A percentile compares a stretch with the other conserved stretches of the same genome.
Conservation (phyloP, 2,888 invertebrate genomes). For the Perdita meconis region DNA sequence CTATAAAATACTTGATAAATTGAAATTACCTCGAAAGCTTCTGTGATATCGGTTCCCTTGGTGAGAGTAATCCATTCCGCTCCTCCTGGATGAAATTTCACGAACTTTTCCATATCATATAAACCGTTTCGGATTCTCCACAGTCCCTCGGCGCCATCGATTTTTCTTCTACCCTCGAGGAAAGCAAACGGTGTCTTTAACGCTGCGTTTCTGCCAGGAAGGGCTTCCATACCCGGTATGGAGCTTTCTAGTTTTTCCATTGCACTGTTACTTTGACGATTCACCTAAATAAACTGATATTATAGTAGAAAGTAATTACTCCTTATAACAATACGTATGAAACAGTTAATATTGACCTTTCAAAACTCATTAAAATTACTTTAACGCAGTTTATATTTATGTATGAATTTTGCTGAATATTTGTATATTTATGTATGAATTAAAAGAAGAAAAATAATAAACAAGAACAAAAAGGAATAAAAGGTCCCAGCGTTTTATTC, state of each 20-base stretch:
- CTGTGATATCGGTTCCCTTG: constrained; percentile 92
- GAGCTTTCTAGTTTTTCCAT: constrained; percentile 81
- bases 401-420: too few relatives aligned
- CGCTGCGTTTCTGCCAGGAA: constrained; percentile 84
- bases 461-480: too few relatives aligned
- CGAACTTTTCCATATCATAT: constrained; percentile 93
- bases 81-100: constrained; percentile 94
- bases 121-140: constrained; percentile 92
- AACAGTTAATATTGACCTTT: too few relatives aligned
- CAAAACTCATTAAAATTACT: too few relatives aligned
- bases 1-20: too few relatives aligned
- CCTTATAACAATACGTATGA: too few relatives aligned
- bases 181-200: constrained; percentile 86
- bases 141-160: constrained; percentile 90
- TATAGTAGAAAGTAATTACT: too few relatives aligned
- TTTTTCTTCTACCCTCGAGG: constrained; percentile 87
- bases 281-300: background rate
- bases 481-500: too few relatives aligned
- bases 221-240: constrained; percentile 85
- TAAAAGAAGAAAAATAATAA: too few relatives aligned
- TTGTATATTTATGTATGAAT: too few relatives aligned
- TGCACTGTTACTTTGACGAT: background rate
- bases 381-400: too few relatives aligned
- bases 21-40: constrained; percentile 90
- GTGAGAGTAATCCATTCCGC: constrained; percentile 89